Evolutionary conservation across 2,113 vertebrate genomes (phyloP), one percentile per base, ranked within the genome.

Genomic region (Neotragus pygmaeus): DNA sequence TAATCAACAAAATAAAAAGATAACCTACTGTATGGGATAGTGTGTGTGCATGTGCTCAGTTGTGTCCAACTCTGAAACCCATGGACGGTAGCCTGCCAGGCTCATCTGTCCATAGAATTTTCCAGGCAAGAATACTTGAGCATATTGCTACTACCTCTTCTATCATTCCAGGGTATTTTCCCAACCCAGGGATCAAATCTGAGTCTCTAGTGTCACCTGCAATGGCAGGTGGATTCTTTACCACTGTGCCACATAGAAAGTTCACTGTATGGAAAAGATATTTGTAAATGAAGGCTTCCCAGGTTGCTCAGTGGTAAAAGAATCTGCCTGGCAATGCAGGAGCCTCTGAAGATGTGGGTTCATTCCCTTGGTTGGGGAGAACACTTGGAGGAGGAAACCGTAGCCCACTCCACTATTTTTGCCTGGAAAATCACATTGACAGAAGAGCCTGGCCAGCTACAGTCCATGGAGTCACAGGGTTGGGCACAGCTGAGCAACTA

Each of bases 401-500:
- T 21, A 70, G 17, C 17, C 17, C n/a, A 36, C 64, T 70, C 9
- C 9, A 70, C 17, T 21, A 36, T 36, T 36, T 70, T 70, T 36
- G 9, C n/a, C 17, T 21, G 8, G 9, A 70, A 70, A 36, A 36
- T 36, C n/a, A 36, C n/a, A 21, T 21, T 70, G 17, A 70, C n/a
- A 70, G n/a, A 70, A 70, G 2, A 70, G 9, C 8, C 9, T 70
- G n/a, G n/a, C n/a, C 64, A 21, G 64, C n/a, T 70, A 70, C n/a
- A 36, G 64, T 36, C 64, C 64, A 36, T 70, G 64, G n/a, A 70
- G n/a, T 70, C 19, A 21, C 17, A 36, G n/a, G 2, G 64, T 70
- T 1, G 0, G n/a, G 17, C 4, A 70, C 0, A 0, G 9, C 64
- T 70, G 64, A 70, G n/a, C n/a, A 70, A 11, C n/a, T 66, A 70